Evolutionary conservation across 2,888 invertebrate genomes (phyloP).

Genomic region (Epinotia ramella): DNA sequence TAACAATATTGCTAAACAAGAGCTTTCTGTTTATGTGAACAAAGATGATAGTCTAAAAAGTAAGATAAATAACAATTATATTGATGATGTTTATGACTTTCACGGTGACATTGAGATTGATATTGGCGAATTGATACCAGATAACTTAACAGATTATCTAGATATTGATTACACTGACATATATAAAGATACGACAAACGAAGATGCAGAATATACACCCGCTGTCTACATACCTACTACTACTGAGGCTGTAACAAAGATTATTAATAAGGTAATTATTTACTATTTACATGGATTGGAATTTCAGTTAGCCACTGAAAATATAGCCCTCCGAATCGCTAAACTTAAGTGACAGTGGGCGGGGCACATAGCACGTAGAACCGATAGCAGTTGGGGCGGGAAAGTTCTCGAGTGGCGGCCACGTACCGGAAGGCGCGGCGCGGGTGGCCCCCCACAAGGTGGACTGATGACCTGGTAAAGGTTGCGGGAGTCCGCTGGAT

Average conservation of each 20-base stretch:
- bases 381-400: too few species aligned
- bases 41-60: not conserved
- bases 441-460: too few species aligned
- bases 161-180: conserved; percentile 72
- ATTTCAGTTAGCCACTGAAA: not conserved
- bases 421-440: too few species aligned
- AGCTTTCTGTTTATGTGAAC: not conserved
- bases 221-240: conserved; percentile 51
- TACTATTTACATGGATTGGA: not conserved
- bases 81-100: conserved; percentile 53
- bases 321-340: too few species aligned
- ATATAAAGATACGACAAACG: conserved; percentile 75
- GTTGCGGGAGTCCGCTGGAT: too few species aligned
- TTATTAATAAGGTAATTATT: conserved; percentile 24
- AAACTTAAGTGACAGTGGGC: too few species aligned
- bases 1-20: not conserved
- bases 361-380: too few species aligned
- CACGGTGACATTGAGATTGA: conserved; percentile 50
- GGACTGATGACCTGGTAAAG: too few species aligned
- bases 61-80: conserved; percentile 54
- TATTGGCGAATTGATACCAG: conserved; percentile 48
- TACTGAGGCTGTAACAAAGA: conserved; percentile 11
- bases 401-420: too few species aligned
- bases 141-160: conserved; percentile 72
- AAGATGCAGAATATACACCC: conserved; percentile 58